Evolutionary conservation across 2,797 vertebrate species (phyloP), one percentile per base, ranked within the genome.

Genomic region (Hydrocynus forskahlii): DNA sequence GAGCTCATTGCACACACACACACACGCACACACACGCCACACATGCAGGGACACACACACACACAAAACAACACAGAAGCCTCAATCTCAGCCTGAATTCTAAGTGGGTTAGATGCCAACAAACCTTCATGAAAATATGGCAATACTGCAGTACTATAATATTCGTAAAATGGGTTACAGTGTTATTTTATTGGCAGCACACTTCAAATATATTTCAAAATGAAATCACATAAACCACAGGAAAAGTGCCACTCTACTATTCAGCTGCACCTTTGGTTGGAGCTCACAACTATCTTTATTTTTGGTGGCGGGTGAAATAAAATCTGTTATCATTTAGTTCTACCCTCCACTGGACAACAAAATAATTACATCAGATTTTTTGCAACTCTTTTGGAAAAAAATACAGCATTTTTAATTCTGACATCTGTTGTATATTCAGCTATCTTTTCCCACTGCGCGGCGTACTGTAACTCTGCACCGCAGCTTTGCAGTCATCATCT

Each of bases 401-500:
- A 12, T 4, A 50, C 4, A 52, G 45, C 23, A 69, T 60, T 25
- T 76, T 14, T 74, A 35, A 35, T 68, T 45, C 12, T 35, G 17
- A 81, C 57, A 76, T 76, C 66, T 66, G 81, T 60, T 74, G 52
- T 60, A 57, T 63, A 82, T 60, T 78, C 25, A 29, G 17, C 19
- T 67, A 67, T 62, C 8, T 38, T 70, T 62, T n/a, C 19, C 52
- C 54, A 78, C 16, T 43, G 75, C 55, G 66, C 40, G 40, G 62
- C 35, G 29, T 57, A 54, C 48, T 60, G 79, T 71, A 80, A 77
- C 45, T 67, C 64, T 73, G 68, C 78, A 71, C 75, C 80, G 64
- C 59, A 57, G 68, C 76, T 81, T 69, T 80, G 54, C 13, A 60
- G 60, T 55, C 79, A 81, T 75, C 78, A 80, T 79, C 70, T 85